phyloP scores from a whole-genome alignment of 2,113 vertebrate species.

The Lepus europaeus region DNA sequence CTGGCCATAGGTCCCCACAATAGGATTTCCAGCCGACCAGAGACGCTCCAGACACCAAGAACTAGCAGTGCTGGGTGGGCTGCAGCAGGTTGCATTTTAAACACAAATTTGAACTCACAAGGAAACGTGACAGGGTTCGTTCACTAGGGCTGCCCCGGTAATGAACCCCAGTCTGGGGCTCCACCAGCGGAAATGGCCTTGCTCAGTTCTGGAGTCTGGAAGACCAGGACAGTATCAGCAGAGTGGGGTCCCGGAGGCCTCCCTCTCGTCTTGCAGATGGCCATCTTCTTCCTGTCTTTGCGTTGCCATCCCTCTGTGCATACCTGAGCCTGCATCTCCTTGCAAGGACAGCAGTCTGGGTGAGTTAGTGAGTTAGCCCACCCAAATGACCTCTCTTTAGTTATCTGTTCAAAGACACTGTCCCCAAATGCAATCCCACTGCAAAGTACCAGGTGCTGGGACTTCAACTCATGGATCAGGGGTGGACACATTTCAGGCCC shows the following conservation, averaged over 20 bases:
- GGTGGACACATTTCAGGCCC: not conserved
- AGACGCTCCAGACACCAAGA: not conserved
- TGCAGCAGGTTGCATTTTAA: not conserved
- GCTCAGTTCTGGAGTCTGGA: not conserved
- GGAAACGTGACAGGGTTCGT: not conserved
- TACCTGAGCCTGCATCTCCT: not conserved
- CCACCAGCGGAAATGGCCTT: not conserved
- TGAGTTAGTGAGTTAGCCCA: not conserved
- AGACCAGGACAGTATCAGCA: not conserved
- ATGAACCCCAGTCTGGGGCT: not conserved
- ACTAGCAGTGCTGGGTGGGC: not conserved
- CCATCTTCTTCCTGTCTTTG: not conserved
- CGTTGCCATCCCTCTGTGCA: not conserved
- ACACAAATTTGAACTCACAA: not conserved
- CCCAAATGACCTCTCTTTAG: not conserved
- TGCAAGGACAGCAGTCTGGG: not conserved
- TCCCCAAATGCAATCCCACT: not conserved
- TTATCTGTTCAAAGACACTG: not conserved
- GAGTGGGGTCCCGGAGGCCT: not conserved
- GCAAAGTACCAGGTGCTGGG: not conserved
- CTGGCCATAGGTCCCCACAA: not conserved
- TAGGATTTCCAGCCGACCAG: not conserved
- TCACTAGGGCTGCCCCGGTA: not conserved
- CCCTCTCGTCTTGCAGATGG: not conserved
- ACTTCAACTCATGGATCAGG: not conserved